phyloP scores from a whole-genome alignment of 2,113 vertebrate genomes.

The Neodon shergylaensis region DNA sequence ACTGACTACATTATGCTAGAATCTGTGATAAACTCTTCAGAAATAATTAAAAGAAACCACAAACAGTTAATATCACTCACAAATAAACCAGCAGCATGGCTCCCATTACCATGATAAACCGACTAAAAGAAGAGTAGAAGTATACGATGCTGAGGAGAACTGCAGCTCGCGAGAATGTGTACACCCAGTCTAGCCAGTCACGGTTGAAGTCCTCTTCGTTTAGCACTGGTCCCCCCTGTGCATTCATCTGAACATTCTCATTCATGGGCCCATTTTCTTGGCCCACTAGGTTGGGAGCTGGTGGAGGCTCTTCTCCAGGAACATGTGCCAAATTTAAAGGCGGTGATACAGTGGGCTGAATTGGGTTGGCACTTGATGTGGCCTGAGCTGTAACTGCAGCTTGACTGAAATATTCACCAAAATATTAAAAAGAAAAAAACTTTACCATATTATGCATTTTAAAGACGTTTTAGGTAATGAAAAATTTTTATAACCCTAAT shows the following conservation, averaged over 20 bases:
- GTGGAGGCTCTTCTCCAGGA: constrained; percentile 89
- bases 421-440: constrained; percentile 16
- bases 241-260: constrained; percentile 93
- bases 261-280: constrained; percentile 92
- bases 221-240: constrained; percentile 90
- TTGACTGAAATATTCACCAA: constrained; percentile 86
- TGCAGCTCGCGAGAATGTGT: constrained; percentile 93
- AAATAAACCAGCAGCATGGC: constrained; percentile 97
- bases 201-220: constrained; percentile 97
- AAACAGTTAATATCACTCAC: constrained; percentile 88
- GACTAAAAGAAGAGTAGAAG: constrained; percentile 98
- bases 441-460: not conserved
- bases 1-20: not conserved
- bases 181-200: constrained; percentile 98
- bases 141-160: constrained; percentile 97
- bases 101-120: constrained; percentile 95
- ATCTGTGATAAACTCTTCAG: not conserved
- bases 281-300: constrained; percentile 87
- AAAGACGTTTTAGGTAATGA: not conserved
- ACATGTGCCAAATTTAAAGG: constrained; percentile 81
- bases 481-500: constrained; percentile 8
- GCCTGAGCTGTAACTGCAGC: constrained; percentile 88
- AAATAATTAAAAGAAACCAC: not conserved
- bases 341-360: constrained; percentile 69
- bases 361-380: constrained; percentile 79